These are phyloP conservation scores for Hecatera dysodea DNA, from an alignment of 2,888 invertebrate genomes.

Conservation along the genomic window DNA sequence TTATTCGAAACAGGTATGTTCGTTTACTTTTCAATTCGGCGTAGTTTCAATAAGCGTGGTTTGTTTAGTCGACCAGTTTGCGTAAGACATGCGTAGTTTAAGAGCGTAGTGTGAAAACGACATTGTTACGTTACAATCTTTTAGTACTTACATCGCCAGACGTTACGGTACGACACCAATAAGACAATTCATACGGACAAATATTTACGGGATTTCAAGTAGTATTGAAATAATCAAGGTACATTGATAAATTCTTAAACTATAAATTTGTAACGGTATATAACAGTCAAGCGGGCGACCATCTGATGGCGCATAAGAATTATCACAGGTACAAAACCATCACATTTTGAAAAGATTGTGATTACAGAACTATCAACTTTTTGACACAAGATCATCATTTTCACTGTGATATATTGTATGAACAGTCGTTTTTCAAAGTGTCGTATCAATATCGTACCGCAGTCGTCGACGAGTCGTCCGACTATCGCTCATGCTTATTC, in stretches of 20 bases:
- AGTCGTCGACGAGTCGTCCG: constrained; percentile 10
- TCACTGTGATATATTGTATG: background rate
- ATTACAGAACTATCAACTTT: too few relatives aligned
- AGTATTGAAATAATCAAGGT: too few relatives aligned
- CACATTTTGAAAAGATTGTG: too few relatives aligned
- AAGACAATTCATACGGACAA: too few relatives aligned
- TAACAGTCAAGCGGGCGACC: too few relatives aligned
- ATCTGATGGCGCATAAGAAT: too few relatives aligned
- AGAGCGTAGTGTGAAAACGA: constrained; percentile 54
- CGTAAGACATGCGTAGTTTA: constrained; percentile 49
- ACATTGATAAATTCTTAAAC: too few relatives aligned
- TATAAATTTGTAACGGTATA: too few relatives aligned
- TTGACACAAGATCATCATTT: background rate
- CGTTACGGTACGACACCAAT: constrained; percentile 6
- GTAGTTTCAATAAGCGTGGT: constrained; percentile 12
- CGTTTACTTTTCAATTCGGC: constrained; percentile 8
- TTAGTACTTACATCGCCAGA: constrained; percentile 5
- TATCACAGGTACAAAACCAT: too few relatives aligned
- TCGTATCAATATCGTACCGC: constrained; percentile 17
- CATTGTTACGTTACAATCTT: constrained; percentile 23
- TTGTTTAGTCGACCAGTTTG: constrained; percentile 38
- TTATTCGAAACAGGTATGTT: background rate
- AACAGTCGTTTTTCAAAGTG: constrained; percentile 1
- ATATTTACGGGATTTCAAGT: too few relatives aligned
- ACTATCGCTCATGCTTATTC: constrained; percentile 79